Evolutionary conservation across 2,888 invertebrate species (phyloP).

Genomic region (Drosophila buzzatii): DNA sequence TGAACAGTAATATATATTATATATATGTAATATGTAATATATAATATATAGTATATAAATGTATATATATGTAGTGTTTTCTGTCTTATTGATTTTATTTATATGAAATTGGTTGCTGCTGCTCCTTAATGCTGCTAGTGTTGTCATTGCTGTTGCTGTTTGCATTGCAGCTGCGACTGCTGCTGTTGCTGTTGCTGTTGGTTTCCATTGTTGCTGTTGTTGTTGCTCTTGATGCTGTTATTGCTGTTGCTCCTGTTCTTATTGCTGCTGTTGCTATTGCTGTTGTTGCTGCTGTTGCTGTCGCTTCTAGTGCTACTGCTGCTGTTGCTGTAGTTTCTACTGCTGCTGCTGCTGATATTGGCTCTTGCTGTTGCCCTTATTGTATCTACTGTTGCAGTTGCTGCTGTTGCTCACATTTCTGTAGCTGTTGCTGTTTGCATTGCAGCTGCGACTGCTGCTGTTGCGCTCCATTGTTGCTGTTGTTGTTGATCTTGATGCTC

Average conservation of each 20-base stretch:
- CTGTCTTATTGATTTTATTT: slow-evolving; percentile 77
- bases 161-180: slow-evolving; percentile 19
- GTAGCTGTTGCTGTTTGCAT: not conserved
- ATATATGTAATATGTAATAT: not conserved
- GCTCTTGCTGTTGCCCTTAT: not conserved
- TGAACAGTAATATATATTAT: slow-evolving; percentile 33
- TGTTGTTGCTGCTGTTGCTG: not conserved
- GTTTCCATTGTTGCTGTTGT: slow-evolving; percentile 27
- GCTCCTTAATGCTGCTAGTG: slow-evolving; percentile 12
- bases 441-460: not conserved
- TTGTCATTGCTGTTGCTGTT: slow-evolving; percentile 12
- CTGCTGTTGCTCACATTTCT: not conserved
- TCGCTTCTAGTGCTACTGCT: not conserved
- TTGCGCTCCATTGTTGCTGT: not conserved
- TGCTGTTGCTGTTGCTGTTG: slow-evolving; percentile 36
- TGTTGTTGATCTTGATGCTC: not conserved
- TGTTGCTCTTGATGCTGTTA: not conserved
- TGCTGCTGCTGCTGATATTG: not conserved
- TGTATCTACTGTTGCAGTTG: not conserved
- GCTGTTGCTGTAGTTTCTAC: not conserved
- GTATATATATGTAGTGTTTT: slow-evolving; percentile 29
- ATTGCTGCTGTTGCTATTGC: not conserved
- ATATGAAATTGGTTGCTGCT: slow-evolving; percentile 37
- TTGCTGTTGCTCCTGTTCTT: not conserved
- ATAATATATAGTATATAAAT: slow-evolving; percentile 8